phyloP scores from a whole-genome alignment of 1,140 invertebrate genomes.

The Apocrypta bakeri region DNA sequence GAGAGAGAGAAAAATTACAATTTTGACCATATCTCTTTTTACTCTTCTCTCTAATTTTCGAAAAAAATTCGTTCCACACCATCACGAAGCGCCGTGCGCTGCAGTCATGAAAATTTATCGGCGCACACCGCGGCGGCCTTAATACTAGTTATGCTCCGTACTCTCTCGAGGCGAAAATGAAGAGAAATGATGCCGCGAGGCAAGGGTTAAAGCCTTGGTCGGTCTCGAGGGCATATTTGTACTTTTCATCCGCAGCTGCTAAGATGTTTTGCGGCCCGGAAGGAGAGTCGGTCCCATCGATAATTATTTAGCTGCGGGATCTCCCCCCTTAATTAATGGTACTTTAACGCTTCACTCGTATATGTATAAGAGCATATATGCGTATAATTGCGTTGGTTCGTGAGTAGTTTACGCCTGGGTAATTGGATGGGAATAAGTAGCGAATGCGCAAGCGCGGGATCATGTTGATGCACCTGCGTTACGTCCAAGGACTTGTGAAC shows the following conservation, averaged over 20 bases:
- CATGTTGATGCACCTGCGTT: constrained; percentile 63
- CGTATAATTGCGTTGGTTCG: constrained; percentile 53
- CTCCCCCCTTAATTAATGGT: constrained; percentile 61
- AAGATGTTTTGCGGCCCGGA: constrained; percentile 50
- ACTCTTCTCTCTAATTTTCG: background rate
- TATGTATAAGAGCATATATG: background rate
- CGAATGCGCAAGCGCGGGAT: constrained; percentile 47
- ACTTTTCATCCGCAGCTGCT: constrained; percentile 51
- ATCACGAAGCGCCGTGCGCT: background rate
- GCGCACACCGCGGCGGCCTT: background rate
- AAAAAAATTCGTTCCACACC: background rate
- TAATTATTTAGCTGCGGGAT: constrained; percentile 63
- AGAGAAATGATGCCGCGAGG: background rate
- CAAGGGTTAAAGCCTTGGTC: background rate
- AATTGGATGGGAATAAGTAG: constrained; percentile 34
- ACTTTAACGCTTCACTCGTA: constrained; percentile 57
- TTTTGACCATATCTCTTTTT: background rate
- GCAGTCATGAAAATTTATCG: background rate
- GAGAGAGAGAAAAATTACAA: background rate
- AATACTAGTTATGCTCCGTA: background rate
- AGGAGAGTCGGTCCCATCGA: constrained; percentile 59
- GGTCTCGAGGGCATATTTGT: constrained; percentile 8
- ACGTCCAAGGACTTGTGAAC: constrained; percentile 12
- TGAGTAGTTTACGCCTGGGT: constrained; percentile 17
- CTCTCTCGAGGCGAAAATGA: background rate